Evolutionary conservation across 2,888 invertebrate species (phyloP).

Genomic region (Amiota minor): DNA sequence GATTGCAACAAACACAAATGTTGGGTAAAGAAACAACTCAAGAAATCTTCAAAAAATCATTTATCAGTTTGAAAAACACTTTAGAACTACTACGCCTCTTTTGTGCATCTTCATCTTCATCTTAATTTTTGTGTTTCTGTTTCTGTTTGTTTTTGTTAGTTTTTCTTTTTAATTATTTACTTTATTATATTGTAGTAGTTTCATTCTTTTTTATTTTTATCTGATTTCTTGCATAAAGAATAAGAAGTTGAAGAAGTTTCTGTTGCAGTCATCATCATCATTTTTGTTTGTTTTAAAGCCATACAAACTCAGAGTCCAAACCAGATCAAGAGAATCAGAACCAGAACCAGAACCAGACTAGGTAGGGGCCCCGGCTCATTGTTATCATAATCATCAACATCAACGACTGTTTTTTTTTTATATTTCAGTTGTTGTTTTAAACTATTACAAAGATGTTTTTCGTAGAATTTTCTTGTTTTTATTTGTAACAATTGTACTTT

Average conservation of each 20-base stretch:
- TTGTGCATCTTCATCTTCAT: background rate
- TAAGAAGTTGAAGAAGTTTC: too few relatives aligned
- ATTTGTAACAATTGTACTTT: background rate
- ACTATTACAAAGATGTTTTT: conserved; percentile 3
- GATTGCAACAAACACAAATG: conserved; percentile 7
- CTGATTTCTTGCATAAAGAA: background rate
- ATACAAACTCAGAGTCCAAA: too few relatives aligned
- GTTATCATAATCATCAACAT: too few relatives aligned
- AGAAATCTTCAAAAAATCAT: conserved; percentile 7
- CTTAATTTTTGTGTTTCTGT: background rate
- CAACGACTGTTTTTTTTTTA: too few relatives aligned
- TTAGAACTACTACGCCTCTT: background rate
- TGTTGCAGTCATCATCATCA: too few relatives aligned
- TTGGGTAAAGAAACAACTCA: background rate
- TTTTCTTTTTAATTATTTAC: conserved; percentile 7
- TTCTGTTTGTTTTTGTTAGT: background rate
- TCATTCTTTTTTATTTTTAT: conserved; percentile 3
- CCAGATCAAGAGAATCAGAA: too few relatives aligned
- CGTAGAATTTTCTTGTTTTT: background rate
- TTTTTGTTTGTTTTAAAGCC: too few relatives aligned
- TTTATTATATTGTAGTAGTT: background rate
- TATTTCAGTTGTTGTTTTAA: background rate
- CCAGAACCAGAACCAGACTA: too few relatives aligned
- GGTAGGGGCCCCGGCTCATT: too few relatives aligned
- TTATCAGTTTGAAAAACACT: conserved; percentile 17